Evolutionary conservation across 2,888 invertebrate genomes (phyloP).

Genomic region (Troglohyphantes excavatus): DNA sequence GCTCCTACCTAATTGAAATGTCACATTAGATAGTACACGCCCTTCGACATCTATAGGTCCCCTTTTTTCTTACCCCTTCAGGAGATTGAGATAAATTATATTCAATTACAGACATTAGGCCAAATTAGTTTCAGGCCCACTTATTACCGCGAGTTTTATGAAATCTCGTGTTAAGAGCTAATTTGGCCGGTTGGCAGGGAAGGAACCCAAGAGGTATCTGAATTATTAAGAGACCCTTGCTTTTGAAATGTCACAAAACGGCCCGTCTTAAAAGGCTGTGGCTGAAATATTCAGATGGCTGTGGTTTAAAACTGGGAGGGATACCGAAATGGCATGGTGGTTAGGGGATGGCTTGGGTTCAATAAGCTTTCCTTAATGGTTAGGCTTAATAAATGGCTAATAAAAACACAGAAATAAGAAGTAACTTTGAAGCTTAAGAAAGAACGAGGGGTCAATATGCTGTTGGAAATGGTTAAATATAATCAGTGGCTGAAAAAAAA

Average conservation of each 20-base stretch:
- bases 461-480: too few species aligned
- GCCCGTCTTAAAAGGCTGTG: not conserved
- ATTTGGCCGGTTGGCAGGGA: conserved; percentile 50
- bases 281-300: not conserved
- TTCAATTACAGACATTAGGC: conserved; percentile 69
- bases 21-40: conserved; percentile 65
- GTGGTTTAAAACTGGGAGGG: not conserved
- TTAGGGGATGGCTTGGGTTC: not conserved
- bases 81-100: conserved; percentile 69
- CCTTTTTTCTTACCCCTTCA: conserved; percentile 45
- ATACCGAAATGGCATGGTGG: not conserved
- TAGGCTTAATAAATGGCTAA: not conserved
- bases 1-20: conserved; percentile 77
- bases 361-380: not conserved
- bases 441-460: too few species aligned
- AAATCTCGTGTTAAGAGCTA: conserved; percentile 71
- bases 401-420: too few species aligned
- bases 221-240: conserved; percentile 32
- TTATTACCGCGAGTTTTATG: conserved; percentile 58
- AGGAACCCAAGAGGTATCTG: not conserved
- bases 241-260: conserved; percentile 48
- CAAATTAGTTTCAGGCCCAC: conserved; percentile 55
- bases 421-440: too few species aligned
- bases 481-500: too few species aligned
- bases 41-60: conserved; percentile 52